These are phyloP conservation scores for Protodeltote pygarga DNA, from an alignment of 2,888 invertebrate genomes.

Conservation along the genomic window DNA sequence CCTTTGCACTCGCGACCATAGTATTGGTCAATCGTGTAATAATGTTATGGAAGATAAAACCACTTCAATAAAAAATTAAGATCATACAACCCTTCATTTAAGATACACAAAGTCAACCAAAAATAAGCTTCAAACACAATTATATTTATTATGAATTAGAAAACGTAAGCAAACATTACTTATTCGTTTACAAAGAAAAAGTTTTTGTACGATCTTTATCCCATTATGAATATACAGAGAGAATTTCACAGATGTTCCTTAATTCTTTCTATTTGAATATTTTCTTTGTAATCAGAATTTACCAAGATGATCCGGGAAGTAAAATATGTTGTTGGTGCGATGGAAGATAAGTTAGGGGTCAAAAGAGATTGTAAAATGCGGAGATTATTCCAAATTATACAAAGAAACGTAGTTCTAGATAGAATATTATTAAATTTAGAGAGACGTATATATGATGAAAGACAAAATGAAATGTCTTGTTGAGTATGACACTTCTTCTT, in stretches of 20 bases:
- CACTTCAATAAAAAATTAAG: not conserved
- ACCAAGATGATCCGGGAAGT: constrained; percentile 1
- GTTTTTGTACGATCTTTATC: constrained; percentile 24
- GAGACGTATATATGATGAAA: no score
- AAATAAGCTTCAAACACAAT: constrained; percentile 17
- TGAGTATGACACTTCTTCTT: no score
- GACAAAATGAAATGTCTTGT: no score
- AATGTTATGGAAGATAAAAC: not conserved
- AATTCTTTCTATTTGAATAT: constrained; percentile 32
- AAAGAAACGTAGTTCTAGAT: no score
- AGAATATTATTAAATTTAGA: no score
- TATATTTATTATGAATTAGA: constrained; percentile 32
- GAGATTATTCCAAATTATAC: no score
- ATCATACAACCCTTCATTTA: constrained; percentile 11
- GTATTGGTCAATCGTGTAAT: no score
- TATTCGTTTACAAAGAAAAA: constrained; percentile 33
- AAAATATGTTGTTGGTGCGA: constrained; percentile 12
- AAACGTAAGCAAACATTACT: constrained; percentile 29
- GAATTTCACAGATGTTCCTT: constrained; percentile 36
- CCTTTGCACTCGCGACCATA: no score
- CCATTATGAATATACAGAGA: constrained; percentile 37
- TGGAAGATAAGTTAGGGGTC: not conserved
- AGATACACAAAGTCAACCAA: constrained; percentile 6
- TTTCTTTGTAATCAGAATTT: constrained; percentile 27
- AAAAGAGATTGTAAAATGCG: no score